Evolutionary conservation across 2,113 vertebrate species (phyloP).

Genomic region (Sebastes fasciatus): DNA sequence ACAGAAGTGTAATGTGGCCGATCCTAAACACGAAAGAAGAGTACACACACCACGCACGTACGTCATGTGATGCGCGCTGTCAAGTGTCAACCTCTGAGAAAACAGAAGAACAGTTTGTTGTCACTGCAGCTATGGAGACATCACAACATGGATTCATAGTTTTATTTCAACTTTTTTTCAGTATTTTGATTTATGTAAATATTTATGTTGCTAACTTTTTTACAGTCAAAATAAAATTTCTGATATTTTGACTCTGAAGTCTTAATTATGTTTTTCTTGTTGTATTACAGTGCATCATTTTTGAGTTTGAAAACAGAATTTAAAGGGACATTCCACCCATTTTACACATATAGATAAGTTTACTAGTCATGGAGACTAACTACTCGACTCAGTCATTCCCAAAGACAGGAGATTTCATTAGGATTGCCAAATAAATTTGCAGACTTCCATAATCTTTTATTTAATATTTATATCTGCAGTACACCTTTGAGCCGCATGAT

Average conservation of each 20-base stretch:
- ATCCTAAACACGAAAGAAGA: not conserved
- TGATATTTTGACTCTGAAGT: constrained; percentile 31
- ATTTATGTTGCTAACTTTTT: constrained; percentile 29
- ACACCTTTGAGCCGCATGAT: too few relatives aligned
- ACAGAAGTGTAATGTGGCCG: not conserved
- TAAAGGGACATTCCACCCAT: not conserved
- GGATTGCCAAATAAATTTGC: too few relatives aligned
- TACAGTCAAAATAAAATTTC: constrained; percentile 55
- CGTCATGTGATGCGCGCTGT: not conserved
- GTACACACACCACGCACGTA: not conserved
- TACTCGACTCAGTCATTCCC: too few relatives aligned
- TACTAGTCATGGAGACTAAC: not conserved
- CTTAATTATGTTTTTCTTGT: not conserved
- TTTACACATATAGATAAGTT: not conserved
- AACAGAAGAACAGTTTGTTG: constrained; percentile 1
- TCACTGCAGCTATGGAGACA: not conserved
- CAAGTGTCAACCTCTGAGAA: not conserved
- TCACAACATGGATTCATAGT: constrained; percentile 1
- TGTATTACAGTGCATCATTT: not conserved
- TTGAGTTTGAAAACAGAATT: not conserved
- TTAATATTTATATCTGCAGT: too few relatives aligned
- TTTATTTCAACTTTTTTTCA: constrained; percentile 15
- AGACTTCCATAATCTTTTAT: too few relatives aligned
- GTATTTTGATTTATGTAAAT: constrained; percentile 61
- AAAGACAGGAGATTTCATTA: too few relatives aligned